Conservation (phyloP, 2,797 vertebrate species). For the Spea hammondii region DNA sequence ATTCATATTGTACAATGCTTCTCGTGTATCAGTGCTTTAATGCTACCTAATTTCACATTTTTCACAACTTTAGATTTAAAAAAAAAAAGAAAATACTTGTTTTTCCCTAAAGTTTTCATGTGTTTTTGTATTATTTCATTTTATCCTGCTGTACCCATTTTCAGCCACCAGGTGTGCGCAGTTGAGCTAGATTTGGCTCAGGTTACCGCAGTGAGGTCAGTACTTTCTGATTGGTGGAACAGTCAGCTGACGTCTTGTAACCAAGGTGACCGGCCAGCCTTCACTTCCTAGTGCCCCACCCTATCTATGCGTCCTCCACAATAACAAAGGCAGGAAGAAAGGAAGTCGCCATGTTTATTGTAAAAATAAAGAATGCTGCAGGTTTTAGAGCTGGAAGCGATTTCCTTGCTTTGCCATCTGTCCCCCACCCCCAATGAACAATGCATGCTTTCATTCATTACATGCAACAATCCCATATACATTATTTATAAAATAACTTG, state of each 20-base stretch:
- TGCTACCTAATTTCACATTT: too few species aligned
- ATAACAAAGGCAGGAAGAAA: slow-evolving; percentile 22
- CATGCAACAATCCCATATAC: not conserved
- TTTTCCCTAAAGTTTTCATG: not conserved
- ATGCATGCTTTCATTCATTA: not conserved
- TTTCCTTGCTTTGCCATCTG: slow-evolving; percentile 24
- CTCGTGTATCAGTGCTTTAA: too few species aligned
- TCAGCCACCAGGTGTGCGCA: slow-evolving; percentile 82
- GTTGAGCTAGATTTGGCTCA: slow-evolving; percentile 77
- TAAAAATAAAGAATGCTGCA: slow-evolving; percentile 40
- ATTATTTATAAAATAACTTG: not conserved
- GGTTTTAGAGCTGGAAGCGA: not conserved
- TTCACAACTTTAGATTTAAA: too few species aligned
- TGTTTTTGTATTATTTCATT: slow-evolving; percentile 3
- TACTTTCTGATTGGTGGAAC: slow-evolving; percentile 63
- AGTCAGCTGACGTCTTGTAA: slow-evolving; percentile 67
- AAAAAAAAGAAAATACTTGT: too few species aligned
- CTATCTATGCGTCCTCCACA: slow-evolving; percentile 20
- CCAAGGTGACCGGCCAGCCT: slow-evolving; percentile 35
- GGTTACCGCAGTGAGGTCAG: slow-evolving; percentile 66
- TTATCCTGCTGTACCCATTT: slow-evolving; percentile 57
- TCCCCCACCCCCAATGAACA: not conserved
- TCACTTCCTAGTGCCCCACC: slow-evolving; percentile 14
- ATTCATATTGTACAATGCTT: too few species aligned
- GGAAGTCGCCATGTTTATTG: slow-evolving; percentile 48